Conservation (phyloP, 2,888 invertebrate genomes). For the Lacanobia wlatinum region DNA sequence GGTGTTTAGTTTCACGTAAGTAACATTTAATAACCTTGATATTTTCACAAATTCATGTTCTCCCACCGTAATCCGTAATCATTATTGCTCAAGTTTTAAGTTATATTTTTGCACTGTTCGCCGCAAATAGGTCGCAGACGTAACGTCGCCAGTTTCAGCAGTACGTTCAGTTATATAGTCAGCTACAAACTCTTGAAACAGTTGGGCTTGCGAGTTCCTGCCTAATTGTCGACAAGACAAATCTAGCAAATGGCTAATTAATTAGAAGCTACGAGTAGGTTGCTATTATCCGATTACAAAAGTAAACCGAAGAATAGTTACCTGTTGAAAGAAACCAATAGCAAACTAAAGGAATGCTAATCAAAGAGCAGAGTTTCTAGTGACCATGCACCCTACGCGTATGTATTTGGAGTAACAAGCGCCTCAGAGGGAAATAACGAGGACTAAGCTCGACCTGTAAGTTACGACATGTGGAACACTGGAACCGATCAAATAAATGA, state of each 20-base stretch:
- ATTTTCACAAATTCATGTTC: background rate
- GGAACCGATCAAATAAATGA: constrained; percentile 40
- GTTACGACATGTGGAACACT: constrained; percentile 35
- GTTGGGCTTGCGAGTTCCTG: constrained; percentile 5
- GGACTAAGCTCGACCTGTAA: constrained; percentile 18
- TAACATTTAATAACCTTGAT: constrained; percentile 1
- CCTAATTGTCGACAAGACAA: constrained; percentile 2
- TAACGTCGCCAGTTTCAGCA: constrained; percentile 39
- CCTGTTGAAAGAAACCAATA: constrained; percentile 1
- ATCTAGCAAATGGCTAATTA: constrained; percentile 7
- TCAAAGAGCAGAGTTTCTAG: constrained; percentile 3
- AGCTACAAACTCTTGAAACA: constrained; percentile 30
- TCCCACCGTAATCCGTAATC: constrained; percentile 9
- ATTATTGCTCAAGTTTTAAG: constrained; percentile 19
- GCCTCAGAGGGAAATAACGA: constrained; percentile 28
- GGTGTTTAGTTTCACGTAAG: background rate
- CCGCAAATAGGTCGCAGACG: constrained; percentile 49
- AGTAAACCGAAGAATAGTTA: background rate
- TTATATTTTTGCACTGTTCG: constrained; percentile 28
- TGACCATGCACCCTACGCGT: background rate
- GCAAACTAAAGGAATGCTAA: constrained; percentile 10
- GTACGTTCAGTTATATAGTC: constrained; percentile 37
- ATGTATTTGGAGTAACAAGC: constrained; percentile 6
- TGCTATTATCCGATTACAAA: constrained; percentile 14
- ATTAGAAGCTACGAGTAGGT: constrained; percentile 4